Evolutionary conservation across 2,113 vertebrate species (phyloP).

Genomic region (Cacatua alba): DNA sequence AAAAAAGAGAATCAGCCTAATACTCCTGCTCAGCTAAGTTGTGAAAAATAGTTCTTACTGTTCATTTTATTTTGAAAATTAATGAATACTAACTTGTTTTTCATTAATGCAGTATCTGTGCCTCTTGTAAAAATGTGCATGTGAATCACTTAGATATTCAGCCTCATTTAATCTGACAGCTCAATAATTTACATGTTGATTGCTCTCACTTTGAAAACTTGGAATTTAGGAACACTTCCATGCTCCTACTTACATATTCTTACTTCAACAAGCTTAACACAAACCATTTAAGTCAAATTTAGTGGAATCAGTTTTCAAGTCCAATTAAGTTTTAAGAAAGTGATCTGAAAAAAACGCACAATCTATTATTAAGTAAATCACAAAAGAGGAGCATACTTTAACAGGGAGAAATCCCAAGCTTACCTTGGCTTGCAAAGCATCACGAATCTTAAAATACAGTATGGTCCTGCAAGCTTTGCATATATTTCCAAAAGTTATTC

Average conservation of each 20-base stretch:
- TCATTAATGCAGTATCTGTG: neutral
- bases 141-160: slow-evolving; percentile 21
- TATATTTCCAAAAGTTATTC: neutral
- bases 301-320: neutral
- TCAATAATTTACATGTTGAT: neutral
- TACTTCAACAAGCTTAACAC: neutral
- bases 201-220: neutral
- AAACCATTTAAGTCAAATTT: neutral
- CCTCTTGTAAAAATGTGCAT: neutral
- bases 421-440: neutral
- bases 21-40: neutral
- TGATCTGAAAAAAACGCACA: neutral
- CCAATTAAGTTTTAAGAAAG: neutral
- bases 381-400: neutral
- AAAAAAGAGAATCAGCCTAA: neutral
- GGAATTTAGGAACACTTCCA: neutral
- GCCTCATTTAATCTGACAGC: slow-evolving; percentile 3
- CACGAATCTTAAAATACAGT: neutral
- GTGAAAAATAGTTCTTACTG: neutral
- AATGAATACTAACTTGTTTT: neutral
- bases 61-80: neutral
- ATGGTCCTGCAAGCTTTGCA: neutral
- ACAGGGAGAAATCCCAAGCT: neutral
- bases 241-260: neutral
- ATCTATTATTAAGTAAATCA: neutral